Conservation (phyloP, 2,797 vertebrate species). For the Chelidonichthys spinosus region DNA sequence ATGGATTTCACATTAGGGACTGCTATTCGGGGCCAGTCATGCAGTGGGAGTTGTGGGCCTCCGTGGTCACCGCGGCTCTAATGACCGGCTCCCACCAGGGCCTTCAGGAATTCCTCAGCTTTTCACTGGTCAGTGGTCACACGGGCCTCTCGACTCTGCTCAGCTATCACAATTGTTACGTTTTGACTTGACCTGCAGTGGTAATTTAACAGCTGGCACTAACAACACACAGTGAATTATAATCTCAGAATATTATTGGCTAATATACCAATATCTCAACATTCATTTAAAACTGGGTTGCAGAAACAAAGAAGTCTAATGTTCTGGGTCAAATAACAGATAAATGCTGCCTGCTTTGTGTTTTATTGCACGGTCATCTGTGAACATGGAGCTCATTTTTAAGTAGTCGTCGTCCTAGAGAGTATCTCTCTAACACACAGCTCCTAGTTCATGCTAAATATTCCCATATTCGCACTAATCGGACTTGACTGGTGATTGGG, state of each 20-base stretch:
- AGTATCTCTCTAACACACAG: background rate
- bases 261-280: background rate
- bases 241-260: constrained; percentile 1
- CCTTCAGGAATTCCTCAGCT: constrained; percentile 50
- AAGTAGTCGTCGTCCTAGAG: background rate
- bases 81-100: constrained; percentile 63
- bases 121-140: constrained; percentile 12
- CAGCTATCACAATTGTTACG: background rate
- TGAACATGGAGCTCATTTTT: constrained; percentile 38
- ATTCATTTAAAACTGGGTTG: constrained; percentile 1
- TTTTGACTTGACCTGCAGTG: constrained; percentile 24
- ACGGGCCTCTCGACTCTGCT: constrained; percentile 14
- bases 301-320: constrained; percentile 17
- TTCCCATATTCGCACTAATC: constrained; percentile 38
- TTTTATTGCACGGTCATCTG: constrained; percentile 33
- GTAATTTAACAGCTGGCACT: background rate
- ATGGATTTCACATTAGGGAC: constrained; percentile 73
- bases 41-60: constrained; percentile 58
- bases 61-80: constrained; percentile 58
- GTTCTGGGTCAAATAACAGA: constrained; percentile 19
- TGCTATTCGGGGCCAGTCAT: constrained; percentile 71
- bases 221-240: constrained; percentile 23
- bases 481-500: constrained; percentile 24
- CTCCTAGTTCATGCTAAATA: background rate
- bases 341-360: constrained; percentile 35